Evolutionary conservation across 1,140 invertebrate species (phyloP), one percentile per base, ranked within the genome.

Genomic region (Cherax quadricarinatus): DNA sequence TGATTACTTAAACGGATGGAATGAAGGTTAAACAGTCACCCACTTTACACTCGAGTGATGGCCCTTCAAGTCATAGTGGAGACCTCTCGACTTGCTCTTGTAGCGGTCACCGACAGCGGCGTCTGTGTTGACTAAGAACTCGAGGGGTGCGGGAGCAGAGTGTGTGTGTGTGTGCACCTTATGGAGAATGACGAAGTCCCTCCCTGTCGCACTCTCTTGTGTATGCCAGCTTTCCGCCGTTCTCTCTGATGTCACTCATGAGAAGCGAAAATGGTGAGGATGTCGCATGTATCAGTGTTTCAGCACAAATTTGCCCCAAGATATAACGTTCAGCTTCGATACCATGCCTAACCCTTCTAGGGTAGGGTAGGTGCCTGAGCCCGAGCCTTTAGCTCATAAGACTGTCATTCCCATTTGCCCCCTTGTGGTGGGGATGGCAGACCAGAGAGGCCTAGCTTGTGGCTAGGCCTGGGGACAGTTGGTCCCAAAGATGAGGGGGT

Each of bases 21-120:
- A 49, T 41, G 80, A 82, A 82, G 49, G 80, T 82, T 82, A 82
- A 82, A 82, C 80, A 82, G 80, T 30, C n/a, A n/a, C 80, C 80
- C 80, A 82, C 80, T 82, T 82, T 24, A 4, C n/a, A 48, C 49
- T 10, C 14, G 57, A 60, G 18, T 57, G 80, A 57, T 82, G 80
- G 49, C 49, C 51, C 80, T 82, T 7, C 80, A 82, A 82, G 80
- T 82, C 80, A 82, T 60, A 82, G 41, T 82, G 41, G 51, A 82
- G n/a, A 60, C 24, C 62, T 66, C 62, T 82, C 80, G 7, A 9
- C 80, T 57, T 57, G 3, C 80, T 41, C 80, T 57, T 12, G 41
- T 14, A 41, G 57, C 57, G 80, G 80, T 57, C 80, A 53, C 41
- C 10, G 80, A 82, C 80, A 82, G 49, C 49, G 41, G 80, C 51